Conservation (phyloP, 1,140 invertebrate genomes). For the Heliconius eleuchia region DNA sequence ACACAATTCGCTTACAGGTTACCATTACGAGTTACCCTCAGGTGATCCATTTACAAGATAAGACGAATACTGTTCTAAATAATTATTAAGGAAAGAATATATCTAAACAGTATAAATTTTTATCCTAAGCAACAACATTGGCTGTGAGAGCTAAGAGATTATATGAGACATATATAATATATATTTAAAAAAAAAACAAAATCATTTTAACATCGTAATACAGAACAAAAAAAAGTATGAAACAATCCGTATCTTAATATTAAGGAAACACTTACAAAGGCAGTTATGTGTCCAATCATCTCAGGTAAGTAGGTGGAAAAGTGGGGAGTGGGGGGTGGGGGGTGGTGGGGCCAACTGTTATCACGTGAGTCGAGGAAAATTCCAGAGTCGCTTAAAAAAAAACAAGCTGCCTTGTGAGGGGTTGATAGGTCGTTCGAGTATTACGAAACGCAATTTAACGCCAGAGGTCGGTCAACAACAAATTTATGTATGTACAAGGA, state of each 20-base stretch:
- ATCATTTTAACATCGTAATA: not conserved
- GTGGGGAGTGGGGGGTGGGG: not conserved
- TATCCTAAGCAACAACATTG: not conserved
- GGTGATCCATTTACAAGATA: not conserved
- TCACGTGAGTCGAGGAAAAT: not conserved
- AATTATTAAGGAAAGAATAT: not conserved
- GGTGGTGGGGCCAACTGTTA: not conserved
- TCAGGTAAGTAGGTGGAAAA: not conserved
- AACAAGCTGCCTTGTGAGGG: slow-evolving; percentile 87
- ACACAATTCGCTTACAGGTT: not conserved
- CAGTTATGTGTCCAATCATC: slow-evolving; percentile 26
- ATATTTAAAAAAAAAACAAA: slow-evolving; percentile 18
- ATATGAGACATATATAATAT: not conserved
- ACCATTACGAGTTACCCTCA: not conserved
- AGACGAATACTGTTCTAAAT: not conserved
- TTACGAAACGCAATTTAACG: slow-evolving; percentile 8
- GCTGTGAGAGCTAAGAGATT: not conserved
- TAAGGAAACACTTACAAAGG: slow-evolving; percentile 31
- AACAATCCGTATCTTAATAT: slow-evolving; percentile 30
- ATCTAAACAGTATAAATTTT: not conserved
- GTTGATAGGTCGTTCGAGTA: slow-evolving; percentile 21
- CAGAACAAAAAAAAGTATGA: slow-evolving; percentile 24
- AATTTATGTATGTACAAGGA: no score
- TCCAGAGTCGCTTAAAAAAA: slow-evolving; percentile 38
- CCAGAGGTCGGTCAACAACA: no score